Evolutionary conservation across 2,113 vertebrate genomes (phyloP).

Genomic region (Pseudopipra pipra): DNA sequence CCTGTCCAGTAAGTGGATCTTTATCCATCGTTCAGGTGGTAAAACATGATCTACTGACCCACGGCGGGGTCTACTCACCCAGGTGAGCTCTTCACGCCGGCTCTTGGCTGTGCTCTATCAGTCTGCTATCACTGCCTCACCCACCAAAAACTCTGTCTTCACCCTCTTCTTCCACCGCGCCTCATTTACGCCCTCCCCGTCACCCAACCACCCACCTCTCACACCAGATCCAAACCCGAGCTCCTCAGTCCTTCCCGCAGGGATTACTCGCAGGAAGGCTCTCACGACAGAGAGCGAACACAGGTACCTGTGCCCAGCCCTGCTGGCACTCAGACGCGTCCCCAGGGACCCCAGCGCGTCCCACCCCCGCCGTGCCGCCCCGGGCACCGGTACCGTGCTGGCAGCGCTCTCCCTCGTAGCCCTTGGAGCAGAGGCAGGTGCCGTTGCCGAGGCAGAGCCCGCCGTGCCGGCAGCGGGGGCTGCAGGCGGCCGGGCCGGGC

Average conservation of each 20-base stretch:
- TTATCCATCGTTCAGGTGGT: rapidly evolving
- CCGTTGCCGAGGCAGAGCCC: conserved; percentile 83
- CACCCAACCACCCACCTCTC: rapidly evolving
- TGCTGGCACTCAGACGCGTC: rapidly evolving
- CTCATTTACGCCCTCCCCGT: rapidly evolving
- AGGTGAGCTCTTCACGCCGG: rapidly evolving
- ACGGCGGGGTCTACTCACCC: rapidly evolving
- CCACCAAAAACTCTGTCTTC: not conserved
- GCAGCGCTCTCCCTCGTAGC: conserved; percentile 85
- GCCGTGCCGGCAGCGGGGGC: conserved; percentile 78
- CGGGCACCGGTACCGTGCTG: conserved; percentile 77
- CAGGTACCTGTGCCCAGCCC: rapidly evolving
- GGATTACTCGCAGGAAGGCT: rapidly evolving
- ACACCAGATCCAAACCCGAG: rapidly evolving
- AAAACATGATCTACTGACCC: not conserved
- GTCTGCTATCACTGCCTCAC: rapidly evolving
- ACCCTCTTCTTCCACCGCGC: not conserved
- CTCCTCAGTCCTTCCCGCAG: not conserved
- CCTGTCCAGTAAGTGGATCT: rapidly evolving
- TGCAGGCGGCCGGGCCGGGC: conserved; percentile 72
- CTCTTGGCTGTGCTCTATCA: rapidly evolving
- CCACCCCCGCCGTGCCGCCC: not conserved
- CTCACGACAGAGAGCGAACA: rapidly evolving
- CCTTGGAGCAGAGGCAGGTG: conserved; percentile 82
- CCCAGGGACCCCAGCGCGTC: rapidly evolving